Evolutionary conservation across 2,888 invertebrate species (phyloP), one percentile per base, ranked within the genome.

Genomic region (Drosophila testacea): DNA sequence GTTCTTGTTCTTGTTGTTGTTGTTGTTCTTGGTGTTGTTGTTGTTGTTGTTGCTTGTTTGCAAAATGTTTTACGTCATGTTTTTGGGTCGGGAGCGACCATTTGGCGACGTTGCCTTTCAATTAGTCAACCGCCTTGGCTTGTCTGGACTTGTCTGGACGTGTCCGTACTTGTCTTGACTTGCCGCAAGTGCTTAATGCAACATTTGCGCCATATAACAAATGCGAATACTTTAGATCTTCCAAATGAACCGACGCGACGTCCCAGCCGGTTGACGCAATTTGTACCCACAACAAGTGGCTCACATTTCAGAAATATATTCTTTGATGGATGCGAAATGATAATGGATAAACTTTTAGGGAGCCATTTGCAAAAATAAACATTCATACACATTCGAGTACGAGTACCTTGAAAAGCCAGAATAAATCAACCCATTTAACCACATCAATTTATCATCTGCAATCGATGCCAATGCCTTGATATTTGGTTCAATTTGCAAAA

Each of bases 31-130:
- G 22, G 9, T 42, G 42, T 83, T 81, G 79, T 69, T 71, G 61
- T 65, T 57, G 44, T 54, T 63, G 16, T 42, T 42, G 22, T 22
- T 42, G 22, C 50, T 41, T 59, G 64, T 70, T 65, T 62, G 61
- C 79, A 79, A 69, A 79, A 75, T 83, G 83, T 82, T 85, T 76
- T 85, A 76, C 85, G 85, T 83, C 85, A 84, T 82, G 76, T 82
- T 66, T 66, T 46, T 44, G 44, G 30, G 50, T 39, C 34, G 47
- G 9, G 55, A 22, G 51, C 51, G 50, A 34, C 72, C 72, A 74
- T 74, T 81, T 79, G 73, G 71, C 72, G 59, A 56, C 54, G 60
- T 32, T 48, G 72, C 32, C 66, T 60, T 77, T 73, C 73, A 77
- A 77, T 77, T 77, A 77, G 77, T 73, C 77, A 77, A 77, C 77